Evolutionary conservation across 2,797 vertebrate species (phyloP), one percentile per base, ranked within the genome.

Genomic region (Danio kyathit): DNA sequence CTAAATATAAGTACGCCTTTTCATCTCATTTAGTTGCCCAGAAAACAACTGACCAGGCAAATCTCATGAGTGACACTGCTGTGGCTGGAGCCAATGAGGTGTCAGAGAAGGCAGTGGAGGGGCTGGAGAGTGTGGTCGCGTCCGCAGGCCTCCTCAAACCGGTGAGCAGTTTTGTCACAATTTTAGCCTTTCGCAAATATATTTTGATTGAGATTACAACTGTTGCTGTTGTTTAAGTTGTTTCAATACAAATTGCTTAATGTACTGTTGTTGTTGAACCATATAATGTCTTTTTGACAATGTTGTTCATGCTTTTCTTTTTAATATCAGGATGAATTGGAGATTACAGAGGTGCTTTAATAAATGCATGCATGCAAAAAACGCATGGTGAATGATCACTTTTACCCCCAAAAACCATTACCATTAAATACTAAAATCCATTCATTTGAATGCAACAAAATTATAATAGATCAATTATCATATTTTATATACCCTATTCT

Each of bases 1-100:
- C 12, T 19, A 76, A 66, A 17, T 44, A 43, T 48, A 48, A 38
- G 13, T 2, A 48, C 10, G 4, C 2, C 12, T 65, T 16, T 64
- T 17, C 38, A 21, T 43, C 75, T 21, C 51, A 38, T 7, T 3
- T 91, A 98, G 97, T 96, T 76, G 92, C 97, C 63, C 95, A 98
- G 86, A 98, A 96, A 89, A 95, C 97, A n/a, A 96, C 93, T 52
- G 97, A 99, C 12, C 97, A 99, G 88, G 96, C 96, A 49, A 96
- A 94, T 0, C 71, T 94, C 0, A 95, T 95, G 65, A 94, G 96
- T 0, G 96, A 96, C 16, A 89, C 93, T 0, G 92, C 97, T 0
- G 97, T 98, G 13, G 5, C 92, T 74, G 95, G 95, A 0, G 95
- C 96, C 87, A 97, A 96, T 83, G 95, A 96, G 0, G 93, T 96